Percentiles rank a stretch among this genome's conserved stretches.
phyloP scores from a whole-genome alignment of 2,113 vertebrate genomes.

The Myiozetetes cayanensis region DNA sequence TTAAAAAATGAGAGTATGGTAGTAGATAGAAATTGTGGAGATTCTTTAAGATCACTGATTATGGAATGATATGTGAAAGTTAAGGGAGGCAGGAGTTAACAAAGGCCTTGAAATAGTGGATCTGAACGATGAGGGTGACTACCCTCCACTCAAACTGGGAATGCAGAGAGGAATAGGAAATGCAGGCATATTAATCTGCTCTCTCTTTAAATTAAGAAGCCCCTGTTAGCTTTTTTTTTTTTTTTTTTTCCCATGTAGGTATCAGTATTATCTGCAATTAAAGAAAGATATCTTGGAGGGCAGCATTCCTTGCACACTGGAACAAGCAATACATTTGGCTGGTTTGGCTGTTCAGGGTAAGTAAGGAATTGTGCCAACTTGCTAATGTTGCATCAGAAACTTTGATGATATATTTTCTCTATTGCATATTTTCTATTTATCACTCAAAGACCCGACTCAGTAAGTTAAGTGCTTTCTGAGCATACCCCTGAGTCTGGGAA shows the following conservation, averaged over 20 bases:
- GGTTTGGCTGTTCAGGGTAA: constrained; percentile 97
- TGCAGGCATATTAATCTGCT: neutral
- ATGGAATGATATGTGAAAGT: neutral
- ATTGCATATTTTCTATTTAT: neutral
- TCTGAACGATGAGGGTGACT: neutral
- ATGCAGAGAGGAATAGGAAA: neutral
- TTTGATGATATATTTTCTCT: neutral
- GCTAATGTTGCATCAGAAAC: neutral
- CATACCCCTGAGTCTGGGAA: neutral
- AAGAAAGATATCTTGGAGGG: constrained; percentile 98
- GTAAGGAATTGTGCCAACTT: neutral
- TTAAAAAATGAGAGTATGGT: neutral
- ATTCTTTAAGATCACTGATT: neutral
- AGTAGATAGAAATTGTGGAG: neutral
- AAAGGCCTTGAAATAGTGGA: neutral
- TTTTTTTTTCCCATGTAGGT: constrained; percentile 72
- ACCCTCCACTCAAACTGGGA: neutral
- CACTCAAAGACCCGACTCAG: neutral
- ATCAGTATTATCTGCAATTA: constrained; percentile 98
- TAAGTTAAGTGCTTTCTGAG: neutral
- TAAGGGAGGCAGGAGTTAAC: neutral
- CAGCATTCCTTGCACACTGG: constrained; percentile 89
- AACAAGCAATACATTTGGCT: constrained; percentile 92
- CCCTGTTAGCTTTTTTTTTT: neutral
- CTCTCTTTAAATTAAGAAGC: neutral